Evolutionary conservation across 2,888 invertebrate species (phyloP).

Genomic region (Neoaliturus tenellus): DNA sequence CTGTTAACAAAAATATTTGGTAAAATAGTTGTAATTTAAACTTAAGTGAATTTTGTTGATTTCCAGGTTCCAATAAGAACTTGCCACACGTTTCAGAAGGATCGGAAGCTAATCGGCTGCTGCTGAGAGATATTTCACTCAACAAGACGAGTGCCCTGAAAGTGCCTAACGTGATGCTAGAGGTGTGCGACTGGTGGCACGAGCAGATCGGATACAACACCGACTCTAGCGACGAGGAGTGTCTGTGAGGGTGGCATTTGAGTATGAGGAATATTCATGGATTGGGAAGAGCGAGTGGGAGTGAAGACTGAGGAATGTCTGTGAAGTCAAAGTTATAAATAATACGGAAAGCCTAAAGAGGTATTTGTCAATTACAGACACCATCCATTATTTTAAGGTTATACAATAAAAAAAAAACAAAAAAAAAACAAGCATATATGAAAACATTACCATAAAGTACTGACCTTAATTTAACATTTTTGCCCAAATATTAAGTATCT

Average conservation of each 20-base stretch:
- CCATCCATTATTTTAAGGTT: no score
- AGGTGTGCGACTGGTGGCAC: constrained; percentile 92
- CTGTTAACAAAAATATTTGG: no score
- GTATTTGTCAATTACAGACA: no score
- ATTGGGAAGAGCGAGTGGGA: not conserved
- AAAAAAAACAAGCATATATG: no score
- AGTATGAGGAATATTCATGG: not conserved
- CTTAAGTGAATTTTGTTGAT: not conserved
- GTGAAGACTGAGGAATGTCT: not conserved
- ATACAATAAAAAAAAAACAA: no score
- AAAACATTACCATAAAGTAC: no score
- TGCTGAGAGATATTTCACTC: constrained; percentile 72
- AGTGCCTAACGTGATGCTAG: constrained; percentile 78
- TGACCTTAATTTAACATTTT: no score
- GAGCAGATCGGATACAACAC: constrained; percentile 81
- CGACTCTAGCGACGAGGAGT: constrained; percentile 79
- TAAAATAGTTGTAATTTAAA: not conserved
- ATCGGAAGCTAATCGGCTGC: constrained; percentile 72
- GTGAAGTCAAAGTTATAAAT: not conserved
- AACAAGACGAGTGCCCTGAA: constrained; percentile 74
- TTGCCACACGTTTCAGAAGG: constrained; percentile 73
- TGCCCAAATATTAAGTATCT: no score
- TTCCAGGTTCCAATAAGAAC: constrained; percentile 73
- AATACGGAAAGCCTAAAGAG: not conserved
- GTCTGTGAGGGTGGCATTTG: not conserved